Base-by-base conservation (phyloP, 2,797 vertebrate genomes). In the Rhodeus uyekii region DNA sequence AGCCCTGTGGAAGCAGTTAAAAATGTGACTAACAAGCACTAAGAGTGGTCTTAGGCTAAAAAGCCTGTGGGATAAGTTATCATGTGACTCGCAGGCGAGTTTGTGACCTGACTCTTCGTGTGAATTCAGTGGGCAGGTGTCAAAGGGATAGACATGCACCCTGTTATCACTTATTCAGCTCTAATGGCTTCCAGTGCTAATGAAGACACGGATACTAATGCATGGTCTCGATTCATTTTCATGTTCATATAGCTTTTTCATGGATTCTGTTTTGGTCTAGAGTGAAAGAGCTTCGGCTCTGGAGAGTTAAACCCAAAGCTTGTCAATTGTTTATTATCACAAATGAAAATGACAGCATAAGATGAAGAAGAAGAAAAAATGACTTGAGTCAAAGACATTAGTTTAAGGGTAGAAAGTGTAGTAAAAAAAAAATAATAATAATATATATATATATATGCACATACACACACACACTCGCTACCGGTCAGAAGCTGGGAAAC, bases 61-160 rank as follows among this genome's bases (percentile, higher is more conserved):
- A 73, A 78, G 58, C 42, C 81, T 5, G 4, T 46, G 81, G 77
- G 80, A 83, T 18, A 32, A 36, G 60, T 75, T 80, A 84, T 87
- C 85, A 82, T 86, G 84, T 90, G 87, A 86, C 80, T 78, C 81
- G 67, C 85, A 36, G 82, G 83, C 84, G 71, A 83, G 83, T 58
- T 82, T 9, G 74, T 87, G 89, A 82, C 85, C 89, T 83, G 80
- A 81, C 85, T 81, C 81, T 53, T 83, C 74, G 67, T 83, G 67
- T 87, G 85, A 90, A 83, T 81, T 22, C 27, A 64, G 81, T 76
- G 82, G 82, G 14, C 39, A 36, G 84, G 64, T 50, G 36, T 72
- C 50, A 64, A 63, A 32, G 38, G 48, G 24, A 53, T 27, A 42
- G 24, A 55, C 71, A 55, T 16, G 72, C 50, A 46, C 63, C 61